A percentile compares a stretch with the other conserved stretches of the same genome.
These are phyloP conservation scores for Drosophila lowei DNA, from an alignment of 1,140 invertebrate species.

Conservation along the genomic window DNA sequence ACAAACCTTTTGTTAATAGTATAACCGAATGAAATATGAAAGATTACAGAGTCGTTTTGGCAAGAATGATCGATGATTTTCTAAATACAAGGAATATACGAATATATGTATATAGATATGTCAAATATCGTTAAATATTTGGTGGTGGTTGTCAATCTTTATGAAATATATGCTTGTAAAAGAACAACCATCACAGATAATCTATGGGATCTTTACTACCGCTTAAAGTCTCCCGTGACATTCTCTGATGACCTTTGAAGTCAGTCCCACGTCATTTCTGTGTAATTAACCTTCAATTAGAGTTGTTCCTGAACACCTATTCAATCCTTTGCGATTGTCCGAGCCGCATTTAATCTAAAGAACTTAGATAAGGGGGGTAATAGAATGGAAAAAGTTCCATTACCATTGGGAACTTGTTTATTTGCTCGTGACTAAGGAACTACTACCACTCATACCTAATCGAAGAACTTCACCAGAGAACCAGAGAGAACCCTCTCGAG, in stretches of 20 bases:
- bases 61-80: too few species aligned
- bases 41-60: too few species aligned
- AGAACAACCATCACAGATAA: too few species aligned
- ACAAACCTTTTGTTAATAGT: too few species aligned
- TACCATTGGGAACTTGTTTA: conserved; percentile 44
- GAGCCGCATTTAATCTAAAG: conserved; percentile 7
- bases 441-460: background rate
- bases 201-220: background rate
- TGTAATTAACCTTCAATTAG: conserved; percentile 8
- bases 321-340: background rate
- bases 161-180: too few species aligned
- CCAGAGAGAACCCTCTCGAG: conserved; percentile 9
- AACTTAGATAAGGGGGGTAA: conserved; percentile 4
- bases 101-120: too few species aligned
- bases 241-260: background rate
- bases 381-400: conserved; percentile 45
- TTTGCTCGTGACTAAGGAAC: conserved; percentile 47
- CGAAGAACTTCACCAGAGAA: conserved; percentile 15
- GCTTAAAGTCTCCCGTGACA: background rate
- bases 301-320: conserved; percentile 5
- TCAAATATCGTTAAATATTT: too few species aligned
- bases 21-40: too few species aligned
- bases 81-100: too few species aligned
- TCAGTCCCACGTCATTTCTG: too few species aligned
- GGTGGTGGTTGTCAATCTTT: too few species aligned